A percentile compares a stretch with the other conserved stretches of the same genome.
phyloP scores from a whole-genome alignment of 1,140 invertebrate genomes.

The Anagrus nilaparvatae region DNA sequence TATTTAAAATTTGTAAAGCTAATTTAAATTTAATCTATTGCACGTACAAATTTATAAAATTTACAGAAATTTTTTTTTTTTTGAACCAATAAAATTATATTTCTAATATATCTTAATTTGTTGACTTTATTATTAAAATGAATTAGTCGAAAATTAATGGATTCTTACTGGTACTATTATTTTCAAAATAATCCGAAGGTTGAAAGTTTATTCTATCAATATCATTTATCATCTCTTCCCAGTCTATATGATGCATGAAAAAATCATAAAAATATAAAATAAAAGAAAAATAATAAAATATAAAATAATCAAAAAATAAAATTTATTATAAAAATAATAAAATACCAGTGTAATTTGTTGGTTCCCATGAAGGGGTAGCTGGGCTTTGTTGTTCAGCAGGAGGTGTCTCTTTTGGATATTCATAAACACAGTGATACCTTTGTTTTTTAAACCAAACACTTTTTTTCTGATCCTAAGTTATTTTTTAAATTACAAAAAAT shows the following conservation, averaged over 20 bases:
- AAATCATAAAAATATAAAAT: conserved; percentile 1
- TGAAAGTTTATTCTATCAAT: conserved; percentile 32
- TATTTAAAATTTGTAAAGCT: too few species aligned
- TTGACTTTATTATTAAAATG: too few species aligned
- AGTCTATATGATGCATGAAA: conserved; percentile 24
- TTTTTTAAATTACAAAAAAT: conserved; percentile 24
- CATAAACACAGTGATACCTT: conserved; percentile 71
- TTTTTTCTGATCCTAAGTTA: conserved; percentile 47
- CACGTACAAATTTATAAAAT: too few species aligned
- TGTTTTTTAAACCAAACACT: conserved; percentile 72
- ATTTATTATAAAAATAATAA: not conserved
- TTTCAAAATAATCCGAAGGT: conserved; percentile 36
- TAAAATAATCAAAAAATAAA: conserved; percentile 1
- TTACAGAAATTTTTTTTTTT: too few species aligned
- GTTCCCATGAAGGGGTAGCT: conserved; percentile 30
- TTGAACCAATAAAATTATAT: not conserved
- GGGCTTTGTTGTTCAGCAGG: conserved; percentile 25
- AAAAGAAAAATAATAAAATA: conserved; percentile 3
- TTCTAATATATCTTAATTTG: too few species aligned
- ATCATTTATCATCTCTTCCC: conserved; percentile 39
- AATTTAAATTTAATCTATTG: too few species aligned
- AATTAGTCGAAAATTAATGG: too few species aligned
- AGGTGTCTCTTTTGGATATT: conserved; percentile 61
- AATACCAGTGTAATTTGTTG: conserved; percentile 33
- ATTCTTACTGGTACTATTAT: conserved; percentile 28